These are phyloP conservation scores for Cyrtodaria siliqua DNA, from an alignment of 2,888 invertebrate species.

Conservation along the genomic window DNA sequence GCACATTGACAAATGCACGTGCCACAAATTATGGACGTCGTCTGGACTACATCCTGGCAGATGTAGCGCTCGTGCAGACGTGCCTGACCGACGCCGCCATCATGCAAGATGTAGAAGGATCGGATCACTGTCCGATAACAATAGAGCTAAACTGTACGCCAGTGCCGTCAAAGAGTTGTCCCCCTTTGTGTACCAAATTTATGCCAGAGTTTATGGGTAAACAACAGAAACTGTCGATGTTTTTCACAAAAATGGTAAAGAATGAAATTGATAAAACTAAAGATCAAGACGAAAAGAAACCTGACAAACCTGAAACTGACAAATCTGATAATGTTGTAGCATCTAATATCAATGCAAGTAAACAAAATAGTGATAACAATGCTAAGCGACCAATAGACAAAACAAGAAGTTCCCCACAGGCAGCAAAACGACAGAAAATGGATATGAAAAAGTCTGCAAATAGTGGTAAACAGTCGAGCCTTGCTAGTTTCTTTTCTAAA, in stretches of 20 bases:
- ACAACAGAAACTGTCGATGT: constrained; percentile 82
- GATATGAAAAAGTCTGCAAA: constrained; percentile 33
- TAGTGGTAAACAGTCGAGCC: constrained; percentile 57
- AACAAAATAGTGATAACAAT: constrained; percentile 1
- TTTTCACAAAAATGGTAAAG: constrained; percentile 73
- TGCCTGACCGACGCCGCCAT: constrained; percentile 78
- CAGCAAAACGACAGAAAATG: constrained; percentile 57
- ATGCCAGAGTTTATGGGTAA: constrained; percentile 87
- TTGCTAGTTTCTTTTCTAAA: constrained; percentile 69
- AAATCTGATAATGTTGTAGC: background rate
- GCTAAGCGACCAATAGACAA: constrained; percentile 41
- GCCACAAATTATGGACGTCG: constrained; percentile 87
- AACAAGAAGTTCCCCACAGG: constrained; percentile 17
- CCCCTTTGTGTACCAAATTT: constrained; percentile 85
- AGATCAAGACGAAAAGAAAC: background rate
- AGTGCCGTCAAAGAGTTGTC: constrained; percentile 80
- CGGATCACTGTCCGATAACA: constrained; percentile 87
- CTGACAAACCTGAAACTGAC: background rate
- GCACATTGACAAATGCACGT: constrained; percentile 85
- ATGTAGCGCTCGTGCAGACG: constrained; percentile 73
- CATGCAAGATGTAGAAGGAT: constrained; percentile 85
- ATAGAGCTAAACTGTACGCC: constrained; percentile 77
- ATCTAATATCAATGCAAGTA: background rate
- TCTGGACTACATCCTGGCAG: constrained; percentile 87
- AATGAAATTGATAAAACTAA: constrained; percentile 16